These are phyloP conservation scores for Selenia dentaria DNA, from an alignment of 2,888 invertebrate species.

Conservation along the genomic window DNA sequence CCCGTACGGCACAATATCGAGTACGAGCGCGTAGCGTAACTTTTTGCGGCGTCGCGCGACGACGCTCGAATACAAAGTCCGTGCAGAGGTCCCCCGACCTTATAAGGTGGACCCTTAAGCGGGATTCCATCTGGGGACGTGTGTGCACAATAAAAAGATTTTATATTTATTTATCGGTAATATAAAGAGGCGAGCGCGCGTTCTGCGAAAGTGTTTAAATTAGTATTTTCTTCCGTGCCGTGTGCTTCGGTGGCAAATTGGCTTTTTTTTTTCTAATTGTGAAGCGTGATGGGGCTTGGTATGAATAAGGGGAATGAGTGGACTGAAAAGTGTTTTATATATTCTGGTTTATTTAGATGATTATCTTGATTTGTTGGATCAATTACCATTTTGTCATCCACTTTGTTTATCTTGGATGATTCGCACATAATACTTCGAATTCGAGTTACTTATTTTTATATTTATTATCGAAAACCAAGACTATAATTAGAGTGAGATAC, in stretches of 20 bases:
- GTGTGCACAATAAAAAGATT: slow-evolving; percentile 70
- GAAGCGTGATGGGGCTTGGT: slow-evolving; percentile 18
- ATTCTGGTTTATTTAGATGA: neutral
- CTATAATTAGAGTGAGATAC: too few relatives aligned
- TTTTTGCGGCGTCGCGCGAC: slow-evolving; percentile 65
- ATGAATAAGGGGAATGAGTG: slow-evolving; percentile 5
- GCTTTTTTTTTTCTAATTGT: slow-evolving; percentile 22
- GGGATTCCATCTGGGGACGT: slow-evolving; percentile 74
- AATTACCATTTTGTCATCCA: neutral
- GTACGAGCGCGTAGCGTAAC: slow-evolving; percentile 75
- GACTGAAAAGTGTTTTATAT: slow-evolving; percentile 1
- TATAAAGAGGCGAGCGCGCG: slow-evolving; percentile 50
- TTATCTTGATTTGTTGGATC: neutral
- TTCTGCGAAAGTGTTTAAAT: slow-evolving; percentile 65
- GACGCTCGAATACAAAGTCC: slow-evolving; percentile 65
- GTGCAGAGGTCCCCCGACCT: slow-evolving; percentile 68
- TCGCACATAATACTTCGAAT: too few relatives aligned
- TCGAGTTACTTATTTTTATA: too few relatives aligned
- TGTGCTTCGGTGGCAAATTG: slow-evolving; percentile 42
- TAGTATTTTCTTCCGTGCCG: slow-evolving; percentile 57
- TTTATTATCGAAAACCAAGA: too few relatives aligned
- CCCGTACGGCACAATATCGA: slow-evolving; percentile 58
- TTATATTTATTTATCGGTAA: slow-evolving; percentile 76
- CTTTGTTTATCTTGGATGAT: too few relatives aligned
- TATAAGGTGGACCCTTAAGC: slow-evolving; percentile 72